A percentile compares a stretch with the other conserved stretches of the same genome.
phyloP scores from a whole-genome alignment of 2,888 invertebrate species.

The Thecocarcelia acutangulata region DNA sequence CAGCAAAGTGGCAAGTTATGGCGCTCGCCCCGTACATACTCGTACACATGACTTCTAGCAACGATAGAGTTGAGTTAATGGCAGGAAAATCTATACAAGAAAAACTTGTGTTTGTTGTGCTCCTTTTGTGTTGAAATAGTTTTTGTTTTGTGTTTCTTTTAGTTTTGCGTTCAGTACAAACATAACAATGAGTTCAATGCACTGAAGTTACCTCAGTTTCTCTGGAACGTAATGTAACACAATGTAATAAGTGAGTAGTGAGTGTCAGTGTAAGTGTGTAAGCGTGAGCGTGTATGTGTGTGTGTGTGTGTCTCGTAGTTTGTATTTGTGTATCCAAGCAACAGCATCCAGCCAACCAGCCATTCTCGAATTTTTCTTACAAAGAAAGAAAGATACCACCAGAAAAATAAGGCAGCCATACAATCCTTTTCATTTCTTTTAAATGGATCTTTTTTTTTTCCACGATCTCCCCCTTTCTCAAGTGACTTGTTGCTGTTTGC shows the following conservation, averaged over 20 bases:
- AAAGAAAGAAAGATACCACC: conserved; percentile 46
- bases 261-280: conserved; percentile 3
- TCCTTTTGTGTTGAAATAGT: conserved; percentile 64
- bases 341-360: conserved; percentile 34
- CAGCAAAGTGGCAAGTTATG: conserved; percentile 33
- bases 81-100: conserved; percentile 63
- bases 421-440: conserved; percentile 68
- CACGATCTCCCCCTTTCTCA: conserved; percentile 69
- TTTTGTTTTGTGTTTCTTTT: conserved; percentile 43
- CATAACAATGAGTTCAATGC: conserved; percentile 62
- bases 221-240: conserved; percentile 45
- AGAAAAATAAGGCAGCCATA: conserved; percentile 49
- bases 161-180: conserved; percentile 34
- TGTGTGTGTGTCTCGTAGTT: conserved; percentile 22
- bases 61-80: conserved; percentile 45
- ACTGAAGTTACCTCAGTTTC: conserved; percentile 67
- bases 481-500: conserved; percentile 61
- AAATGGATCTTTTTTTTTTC: conserved; percentile 15
- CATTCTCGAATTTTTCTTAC: conserved; percentile 50
- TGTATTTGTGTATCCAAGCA: conserved; percentile 34
- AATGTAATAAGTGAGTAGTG: neutral
- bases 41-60: conserved; percentile 35
- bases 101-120: conserved; percentile 64
- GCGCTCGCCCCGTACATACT: conserved; percentile 23
- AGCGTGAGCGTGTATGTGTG: conserved; percentile 1